Evolutionary conservation across 2,888 invertebrate genomes (phyloP), one percentile per base, ranked within the genome.

Genomic region (Sarcophaga subvicina): DNA sequence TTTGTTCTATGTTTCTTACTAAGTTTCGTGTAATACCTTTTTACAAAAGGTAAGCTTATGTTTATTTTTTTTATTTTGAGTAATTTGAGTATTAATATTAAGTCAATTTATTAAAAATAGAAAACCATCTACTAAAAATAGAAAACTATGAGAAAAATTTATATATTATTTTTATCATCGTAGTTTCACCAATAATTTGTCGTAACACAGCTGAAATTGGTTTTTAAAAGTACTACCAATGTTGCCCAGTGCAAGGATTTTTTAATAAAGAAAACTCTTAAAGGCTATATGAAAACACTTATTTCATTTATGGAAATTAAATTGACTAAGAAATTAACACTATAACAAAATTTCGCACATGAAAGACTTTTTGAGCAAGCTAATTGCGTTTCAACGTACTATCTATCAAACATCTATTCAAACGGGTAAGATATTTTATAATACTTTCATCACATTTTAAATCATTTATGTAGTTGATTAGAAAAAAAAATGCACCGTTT

Each of bases 31-130:
- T 66, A 80, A 37, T 76, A 62, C 63, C 76, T 80, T 73, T 62
- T 66, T 62, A 37, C 37, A 37, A 37, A 86, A 83, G 81, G 86
- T 77, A 83, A 75, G 79, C 60, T 69, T n/a, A 78, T 59, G 45
- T 54, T 82, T 69, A 70, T 6, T 63, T 82, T 67, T 62, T 67
- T 62, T 77, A 62, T 62, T 66, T 70, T 73, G 60, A 27, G 54
- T 72, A 67, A 27, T 25, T 25, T 49, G 4, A n/a, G 63, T 71
- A 45, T 22, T 22, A 72, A 59, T 45, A 45, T 8, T 5, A 14
- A 37, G 11, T 59, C 45, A 49, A 11, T 37, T 2, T 66, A 20
- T 45, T 59, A 25, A 64, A 71, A 17, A 20, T 69, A 69, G 12
- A 37, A 67, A 60, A 37, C 20, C 37, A 80, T 64, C 25, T 27